phyloP scores from a whole-genome alignment of 2,797 vertebrate genomes.

The Gallinago stenura region DNA sequence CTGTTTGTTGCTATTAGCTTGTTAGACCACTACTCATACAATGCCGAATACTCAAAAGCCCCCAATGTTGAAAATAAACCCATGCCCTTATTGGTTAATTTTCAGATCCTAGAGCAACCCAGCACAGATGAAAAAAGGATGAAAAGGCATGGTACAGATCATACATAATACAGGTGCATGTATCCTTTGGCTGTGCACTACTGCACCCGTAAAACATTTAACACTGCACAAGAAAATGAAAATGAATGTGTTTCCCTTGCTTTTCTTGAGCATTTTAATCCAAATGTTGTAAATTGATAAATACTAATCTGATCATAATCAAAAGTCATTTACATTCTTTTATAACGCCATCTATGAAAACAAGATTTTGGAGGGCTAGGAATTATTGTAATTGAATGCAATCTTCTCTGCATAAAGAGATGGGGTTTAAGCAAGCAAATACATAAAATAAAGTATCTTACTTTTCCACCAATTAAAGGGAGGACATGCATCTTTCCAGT shows the following conservation, averaged over 20 bases:
- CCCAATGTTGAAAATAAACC: background rate
- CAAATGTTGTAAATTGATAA: background rate
- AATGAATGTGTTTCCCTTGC: background rate
- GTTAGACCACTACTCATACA: background rate
- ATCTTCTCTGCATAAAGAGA: background rate
- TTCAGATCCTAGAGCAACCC: background rate
- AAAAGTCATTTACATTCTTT: background rate
- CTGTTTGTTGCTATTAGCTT: background rate
- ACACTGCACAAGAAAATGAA: background rate
- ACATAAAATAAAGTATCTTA: conserved; percentile 70
- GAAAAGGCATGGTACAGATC: background rate
- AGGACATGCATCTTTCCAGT: conserved; percentile 98
- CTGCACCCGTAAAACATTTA: background rate
- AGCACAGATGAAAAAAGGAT: background rate
- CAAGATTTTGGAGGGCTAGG: background rate
- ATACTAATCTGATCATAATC: background rate
- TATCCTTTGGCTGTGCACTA: background rate
- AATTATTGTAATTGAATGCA: background rate
- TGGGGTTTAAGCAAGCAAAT: background rate
- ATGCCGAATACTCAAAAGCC: background rate
- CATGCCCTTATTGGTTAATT: background rate
- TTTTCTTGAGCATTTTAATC: background rate
- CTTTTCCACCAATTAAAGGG: conserved; percentile 97
- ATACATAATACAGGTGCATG: rapidly evolving
- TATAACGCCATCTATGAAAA: background rate